phyloP scores from a whole-genome alignment of 1,140 invertebrate species.

The Drosophila malerkotliana region DNA sequence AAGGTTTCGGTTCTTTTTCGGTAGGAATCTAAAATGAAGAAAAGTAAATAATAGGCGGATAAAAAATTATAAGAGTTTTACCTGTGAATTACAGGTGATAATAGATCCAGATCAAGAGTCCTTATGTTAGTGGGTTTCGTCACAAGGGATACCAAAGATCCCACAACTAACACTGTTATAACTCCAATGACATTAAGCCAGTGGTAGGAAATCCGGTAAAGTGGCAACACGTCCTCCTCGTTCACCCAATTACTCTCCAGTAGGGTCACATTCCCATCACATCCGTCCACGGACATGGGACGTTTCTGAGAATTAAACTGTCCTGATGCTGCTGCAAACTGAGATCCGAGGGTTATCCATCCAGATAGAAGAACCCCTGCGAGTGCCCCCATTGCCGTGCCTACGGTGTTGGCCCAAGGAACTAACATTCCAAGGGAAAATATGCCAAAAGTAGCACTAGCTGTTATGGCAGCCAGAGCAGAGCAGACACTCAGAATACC shows the following conservation, averaged over 20 bases:
- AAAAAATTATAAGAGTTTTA: not conserved
- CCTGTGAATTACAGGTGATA: slow-evolving; percentile 87
- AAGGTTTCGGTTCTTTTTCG: too few species aligned
- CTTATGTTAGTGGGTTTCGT: slow-evolving; percentile 87
- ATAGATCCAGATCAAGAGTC: slow-evolving; percentile 86
- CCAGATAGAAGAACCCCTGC: slow-evolving; percentile 85
- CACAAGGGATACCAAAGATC: slow-evolving; percentile 87
- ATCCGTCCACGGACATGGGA: slow-evolving; percentile 78
- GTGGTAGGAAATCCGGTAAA: slow-evolving; percentile 90
- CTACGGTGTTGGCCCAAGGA: slow-evolving; percentile 91
- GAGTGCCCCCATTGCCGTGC: slow-evolving; percentile 85
- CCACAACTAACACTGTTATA: slow-evolving; percentile 87
- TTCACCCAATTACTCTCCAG: slow-evolving; percentile 71
- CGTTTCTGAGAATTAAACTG: slow-evolving; percentile 82
- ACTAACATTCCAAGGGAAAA: slow-evolving; percentile 94
- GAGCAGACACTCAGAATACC: slow-evolving; percentile 91
- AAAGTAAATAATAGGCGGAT: too few species aligned
- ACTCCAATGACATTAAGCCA: slow-evolving; percentile 90
- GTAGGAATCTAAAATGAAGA: too few species aligned
- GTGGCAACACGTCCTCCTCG: slow-evolving; percentile 86
- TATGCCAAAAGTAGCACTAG: slow-evolving; percentile 92
- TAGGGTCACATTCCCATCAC: slow-evolving; percentile 60
- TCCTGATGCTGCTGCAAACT: slow-evolving; percentile 82
- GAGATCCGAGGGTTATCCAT: slow-evolving; percentile 86
- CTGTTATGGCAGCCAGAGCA: slow-evolving; percentile 91